phyloP scores from a whole-genome alignment of 2,888 invertebrate genomes.

The Drosophila mimica region DNA sequence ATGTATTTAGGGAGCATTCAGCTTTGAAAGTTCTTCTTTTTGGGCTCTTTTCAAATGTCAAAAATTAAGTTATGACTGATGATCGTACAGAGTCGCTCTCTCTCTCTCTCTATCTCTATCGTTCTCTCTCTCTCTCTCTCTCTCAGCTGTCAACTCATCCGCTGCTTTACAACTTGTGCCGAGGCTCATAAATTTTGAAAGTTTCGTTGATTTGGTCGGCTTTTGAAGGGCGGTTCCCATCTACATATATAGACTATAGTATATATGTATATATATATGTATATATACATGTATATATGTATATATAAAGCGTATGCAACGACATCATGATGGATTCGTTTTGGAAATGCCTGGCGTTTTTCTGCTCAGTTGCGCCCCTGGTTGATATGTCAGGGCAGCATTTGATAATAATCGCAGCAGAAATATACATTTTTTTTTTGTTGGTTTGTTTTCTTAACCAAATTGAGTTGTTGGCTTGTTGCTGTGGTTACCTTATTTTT shows the following conservation, averaged over 20 bases:
- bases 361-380: conserved; percentile 65
- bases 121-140: conserved; percentile 3
- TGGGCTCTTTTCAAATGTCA: conserved; percentile 62
- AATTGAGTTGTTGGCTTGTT: conserved; percentile 63
- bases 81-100: conserved; percentile 32
- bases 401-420: conserved; percentile 65
- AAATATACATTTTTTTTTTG: conserved; percentile 13
- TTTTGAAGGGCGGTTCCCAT: conserved; percentile 59
- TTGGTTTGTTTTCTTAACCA: conserved; percentile 11
- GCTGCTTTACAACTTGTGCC: conserved; percentile 70
- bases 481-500: not conserved
- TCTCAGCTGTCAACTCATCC: conserved; percentile 70
- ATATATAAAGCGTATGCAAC: conserved; percentile 40
- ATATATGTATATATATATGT: not conserved
- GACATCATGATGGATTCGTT: conserved; percentile 74
- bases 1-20: conserved; percentile 34
- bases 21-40: conserved; percentile 32
- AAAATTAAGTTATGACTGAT: conserved; percentile 75
- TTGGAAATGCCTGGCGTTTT: conserved; percentile 72
- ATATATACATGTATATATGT: not conserved
- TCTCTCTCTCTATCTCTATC: not conserved
- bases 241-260: not conserved
- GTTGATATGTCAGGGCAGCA: conserved; percentile 52
- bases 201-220: conserved; percentile 47
- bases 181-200: conserved; percentile 68